Evolutionary conservation across 2,113 vertebrate genomes (phyloP).

Genomic region (Pantherophis guttatus): DNA sequence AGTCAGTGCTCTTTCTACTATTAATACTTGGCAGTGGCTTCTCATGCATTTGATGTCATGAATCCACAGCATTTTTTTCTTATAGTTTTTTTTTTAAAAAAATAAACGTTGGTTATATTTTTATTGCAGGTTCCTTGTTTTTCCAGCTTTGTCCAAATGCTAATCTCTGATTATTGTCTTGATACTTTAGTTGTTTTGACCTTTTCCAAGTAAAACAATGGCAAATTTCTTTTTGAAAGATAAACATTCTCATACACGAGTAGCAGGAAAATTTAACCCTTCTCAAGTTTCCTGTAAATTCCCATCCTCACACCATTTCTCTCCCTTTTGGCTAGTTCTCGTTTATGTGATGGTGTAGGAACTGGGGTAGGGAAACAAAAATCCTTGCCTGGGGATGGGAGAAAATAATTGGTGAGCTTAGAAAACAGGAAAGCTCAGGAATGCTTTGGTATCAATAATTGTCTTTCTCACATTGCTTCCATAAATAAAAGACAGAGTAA

Average conservation of each 20-base stretch:
- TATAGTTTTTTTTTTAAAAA: neutral
- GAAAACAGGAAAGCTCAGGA: neutral
- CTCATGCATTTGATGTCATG: conserved; percentile 6
- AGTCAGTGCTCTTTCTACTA: neutral
- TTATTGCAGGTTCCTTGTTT: neutral
- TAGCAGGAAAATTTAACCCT: neutral
- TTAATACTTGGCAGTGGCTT: neutral
- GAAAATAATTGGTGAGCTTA: neutral
- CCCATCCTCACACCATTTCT: neutral
- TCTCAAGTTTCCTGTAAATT: neutral
- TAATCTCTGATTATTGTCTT: neutral
- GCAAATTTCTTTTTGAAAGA: neutral
- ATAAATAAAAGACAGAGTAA: neutral
- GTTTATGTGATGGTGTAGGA: neutral
- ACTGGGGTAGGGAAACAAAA: neutral
- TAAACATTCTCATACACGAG: neutral
- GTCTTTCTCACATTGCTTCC: neutral
- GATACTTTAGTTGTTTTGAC: neutral
- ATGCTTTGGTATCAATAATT: neutral
- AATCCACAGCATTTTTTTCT: neutral
- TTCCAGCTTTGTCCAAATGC: neutral
- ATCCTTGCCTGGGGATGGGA: neutral
- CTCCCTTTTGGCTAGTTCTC: neutral
- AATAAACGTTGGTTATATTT: neutral
- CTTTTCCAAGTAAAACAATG: neutral